Conservation (phyloP, 1,140 invertebrate genomes). For the Druon quercuslanigerum region DNA sequence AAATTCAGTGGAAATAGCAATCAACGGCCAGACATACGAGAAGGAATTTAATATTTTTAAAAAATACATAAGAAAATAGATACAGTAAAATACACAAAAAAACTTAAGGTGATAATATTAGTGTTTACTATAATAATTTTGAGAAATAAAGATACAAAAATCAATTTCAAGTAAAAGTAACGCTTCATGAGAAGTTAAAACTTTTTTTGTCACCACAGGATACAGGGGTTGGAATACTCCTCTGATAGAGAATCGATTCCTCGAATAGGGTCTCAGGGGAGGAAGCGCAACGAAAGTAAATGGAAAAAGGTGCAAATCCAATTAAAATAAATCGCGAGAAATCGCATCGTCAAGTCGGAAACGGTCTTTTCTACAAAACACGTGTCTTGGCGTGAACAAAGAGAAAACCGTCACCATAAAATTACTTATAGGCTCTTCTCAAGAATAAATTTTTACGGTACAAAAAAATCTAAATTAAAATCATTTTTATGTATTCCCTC, state of each 20-base stretch:
- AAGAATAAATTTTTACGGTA: not conserved
- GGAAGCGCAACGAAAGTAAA: constrained; percentile 14
- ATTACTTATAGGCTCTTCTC: constrained; percentile 24
- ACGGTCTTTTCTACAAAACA: constrained; percentile 35
- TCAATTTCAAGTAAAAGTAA: not conserved
- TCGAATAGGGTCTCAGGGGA: not conserved
- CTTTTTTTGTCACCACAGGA: constrained; percentile 5
- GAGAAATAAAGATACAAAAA: not conserved
- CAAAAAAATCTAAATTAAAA: not conserved
- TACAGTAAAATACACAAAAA: too few relatives aligned
- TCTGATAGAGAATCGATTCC: constrained; percentile 5
- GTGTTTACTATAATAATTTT: too few relatives aligned
- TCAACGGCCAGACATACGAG: too few relatives aligned
- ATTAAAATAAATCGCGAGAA: constrained; percentile 57
- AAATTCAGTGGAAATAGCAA: too few relatives aligned
- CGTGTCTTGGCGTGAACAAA: constrained; percentile 17
- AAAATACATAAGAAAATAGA: too few relatives aligned
- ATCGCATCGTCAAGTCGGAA: constrained; percentile 44
- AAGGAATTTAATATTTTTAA: too few relatives aligned
- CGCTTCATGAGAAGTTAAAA: not conserved
- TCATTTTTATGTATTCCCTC: too few relatives aligned
- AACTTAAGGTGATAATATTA: too few relatives aligned
- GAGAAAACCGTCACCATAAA: not conserved
- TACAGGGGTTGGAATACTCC: not conserved
- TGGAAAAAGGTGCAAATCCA: constrained; percentile 39